Evolutionary conservation across 1,140 invertebrate genomes (phyloP).

Genomic region (Panagrolaimus sp.): DNA sequence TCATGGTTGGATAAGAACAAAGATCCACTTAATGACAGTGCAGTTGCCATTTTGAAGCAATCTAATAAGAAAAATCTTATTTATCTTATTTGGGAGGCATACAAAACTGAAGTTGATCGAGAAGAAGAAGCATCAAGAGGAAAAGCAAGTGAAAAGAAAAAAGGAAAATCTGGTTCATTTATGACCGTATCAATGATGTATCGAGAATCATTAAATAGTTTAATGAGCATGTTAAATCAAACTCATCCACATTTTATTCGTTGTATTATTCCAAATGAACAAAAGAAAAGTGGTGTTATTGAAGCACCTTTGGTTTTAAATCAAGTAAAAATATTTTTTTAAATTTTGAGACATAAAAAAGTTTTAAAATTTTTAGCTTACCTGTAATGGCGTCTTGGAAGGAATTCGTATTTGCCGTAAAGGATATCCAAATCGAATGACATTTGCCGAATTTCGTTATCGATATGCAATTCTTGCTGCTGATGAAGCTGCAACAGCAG

Average conservation of each 20-base stretch:
- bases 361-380: conserved; percentile 70
- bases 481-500: conserved; percentile 35
- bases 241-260: conserved; percentile 97
- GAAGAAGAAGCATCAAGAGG: conserved; percentile 42
- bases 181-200: conserved; percentile 52
- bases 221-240: conserved; percentile 47
- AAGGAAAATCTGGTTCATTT: conserved; percentile 50
- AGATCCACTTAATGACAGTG: conserved; percentile 95
- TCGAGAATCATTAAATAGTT: conserved; percentile 43
- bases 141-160: conserved; percentile 28
- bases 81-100: conserved; percentile 46
- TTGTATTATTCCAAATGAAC: conserved; percentile 98
- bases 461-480: conserved; percentile 68
- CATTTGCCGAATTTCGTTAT: conserved; percentile 91
- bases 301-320: conserved; percentile 50
- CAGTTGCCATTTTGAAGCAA: conserved; percentile 85
- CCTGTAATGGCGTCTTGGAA: conserved; percentile 99
- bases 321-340: conserved; percentile 29
- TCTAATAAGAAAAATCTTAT: conserved; percentile 34
- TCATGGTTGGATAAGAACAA: conserved; percentile 99
- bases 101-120: conserved; percentile 63
- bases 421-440: conserved; percentile 85
- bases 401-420: conserved; percentile 99
- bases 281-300: conserved; percentile 73
- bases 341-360: background rate